Evolutionary conservation across 2,113 vertebrate genomes (phyloP).

Genomic region (Syrmaticus mikado): DNA sequence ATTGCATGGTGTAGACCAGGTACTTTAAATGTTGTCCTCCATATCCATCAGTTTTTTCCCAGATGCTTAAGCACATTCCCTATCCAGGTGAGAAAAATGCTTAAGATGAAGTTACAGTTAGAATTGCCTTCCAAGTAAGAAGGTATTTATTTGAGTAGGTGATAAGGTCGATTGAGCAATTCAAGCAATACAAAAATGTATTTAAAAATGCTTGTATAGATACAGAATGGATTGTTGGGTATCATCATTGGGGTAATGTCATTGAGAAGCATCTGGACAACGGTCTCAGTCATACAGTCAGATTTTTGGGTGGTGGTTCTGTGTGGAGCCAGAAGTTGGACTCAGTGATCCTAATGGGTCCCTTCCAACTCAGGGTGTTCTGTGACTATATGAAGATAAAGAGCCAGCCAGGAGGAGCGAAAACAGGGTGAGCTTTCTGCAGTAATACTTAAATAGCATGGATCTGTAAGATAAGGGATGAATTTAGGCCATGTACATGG

Average conservation of each 20-base stretch:
- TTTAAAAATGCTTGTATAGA: neutral
- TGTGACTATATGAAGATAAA: neutral
- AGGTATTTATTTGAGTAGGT: neutral
- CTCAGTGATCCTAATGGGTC: too few relatives aligned
- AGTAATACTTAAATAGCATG: neutral
- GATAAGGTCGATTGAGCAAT: neutral
- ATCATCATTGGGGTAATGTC: neutral
- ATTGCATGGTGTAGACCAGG: neutral
- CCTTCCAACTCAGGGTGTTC: too few relatives aligned
- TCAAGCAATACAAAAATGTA: neutral
- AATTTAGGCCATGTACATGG: neutral
- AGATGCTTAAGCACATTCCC: accelerated
- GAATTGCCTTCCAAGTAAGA: neutral
- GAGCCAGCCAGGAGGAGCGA: neutral
- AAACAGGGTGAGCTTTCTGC: neutral
- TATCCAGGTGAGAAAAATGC: neutral
- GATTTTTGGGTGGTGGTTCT: too few relatives aligned
- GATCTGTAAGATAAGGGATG: neutral
- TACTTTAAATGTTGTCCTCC: neutral
- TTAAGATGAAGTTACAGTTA: neutral
- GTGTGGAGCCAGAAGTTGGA: too few relatives aligned
- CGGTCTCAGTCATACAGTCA: too few relatives aligned
- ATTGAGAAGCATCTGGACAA: too few relatives aligned
- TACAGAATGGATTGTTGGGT: neutral
- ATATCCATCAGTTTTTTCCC: neutral